Conservation (phyloP, 2,113 vertebrate genomes). For the Oncorhynchus nerka region DNA sequence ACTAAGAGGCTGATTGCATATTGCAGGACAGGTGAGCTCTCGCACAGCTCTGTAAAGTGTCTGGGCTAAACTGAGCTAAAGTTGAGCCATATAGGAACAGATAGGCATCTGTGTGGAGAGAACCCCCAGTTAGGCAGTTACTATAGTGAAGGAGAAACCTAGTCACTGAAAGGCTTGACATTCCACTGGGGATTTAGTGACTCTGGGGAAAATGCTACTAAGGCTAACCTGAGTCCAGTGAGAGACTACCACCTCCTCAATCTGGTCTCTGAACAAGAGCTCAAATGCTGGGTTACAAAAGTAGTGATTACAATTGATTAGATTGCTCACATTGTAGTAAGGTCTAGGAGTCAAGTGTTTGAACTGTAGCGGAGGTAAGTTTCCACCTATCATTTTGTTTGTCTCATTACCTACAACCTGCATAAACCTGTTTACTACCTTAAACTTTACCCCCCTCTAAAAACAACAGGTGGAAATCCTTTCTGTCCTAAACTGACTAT, state of each 20-base stretch:
- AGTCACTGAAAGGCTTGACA: conserved; percentile 58
- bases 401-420: neutral
- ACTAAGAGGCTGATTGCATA: conserved; percentile 20
- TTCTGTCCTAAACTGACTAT: neutral
- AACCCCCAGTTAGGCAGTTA: neutral
- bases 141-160: conserved; percentile 37
- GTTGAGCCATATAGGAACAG: conserved; percentile 20
- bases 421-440: too few relatives aligned
- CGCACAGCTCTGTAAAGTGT: conserved; percentile 29
- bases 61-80: conserved; percentile 26
- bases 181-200: conserved; percentile 65
- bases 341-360: neutral
- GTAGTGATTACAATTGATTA: neutral
- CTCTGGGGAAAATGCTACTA: conserved; percentile 41
- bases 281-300: neutral
- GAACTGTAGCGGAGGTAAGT: neutral
- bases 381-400: neutral
- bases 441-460: neutral
- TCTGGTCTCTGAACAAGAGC: conserved; percentile 14
- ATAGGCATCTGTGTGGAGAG: conserved; percentile 54
- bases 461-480: neutral
- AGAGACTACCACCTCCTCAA: conserved; percentile 8
- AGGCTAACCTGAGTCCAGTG: conserved; percentile 20
- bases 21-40: conserved; percentile 43
- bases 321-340: neutral